Percentiles rank a stretch among this genome's conserved stretches.
Conservation (phyloP, 2,888 invertebrate species). For the Drosophila multiciliata region DNA sequence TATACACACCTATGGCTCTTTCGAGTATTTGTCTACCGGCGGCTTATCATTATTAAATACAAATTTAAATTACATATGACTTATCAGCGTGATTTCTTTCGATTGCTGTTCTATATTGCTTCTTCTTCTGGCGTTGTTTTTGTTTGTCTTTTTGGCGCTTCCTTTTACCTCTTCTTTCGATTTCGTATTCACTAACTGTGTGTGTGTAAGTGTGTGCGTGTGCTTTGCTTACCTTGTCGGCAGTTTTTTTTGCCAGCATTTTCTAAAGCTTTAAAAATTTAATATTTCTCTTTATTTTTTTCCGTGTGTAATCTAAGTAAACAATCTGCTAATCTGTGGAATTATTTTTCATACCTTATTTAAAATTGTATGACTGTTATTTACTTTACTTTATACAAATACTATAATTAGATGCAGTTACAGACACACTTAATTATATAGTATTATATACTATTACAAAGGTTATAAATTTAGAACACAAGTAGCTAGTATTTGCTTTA, state of each 20-base stretch:
- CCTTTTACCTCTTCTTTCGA: conserved; percentile 61
- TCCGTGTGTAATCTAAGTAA: conserved; percentile 21
- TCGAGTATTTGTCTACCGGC: conserved; percentile 51
- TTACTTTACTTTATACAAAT: conserved; percentile 12
- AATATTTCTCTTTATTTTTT: conserved; percentile 14
- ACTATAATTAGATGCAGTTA: conserved; percentile 19
- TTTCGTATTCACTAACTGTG: conserved; percentile 18
- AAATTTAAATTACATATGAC: conserved; percentile 79
- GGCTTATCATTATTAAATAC: conserved; percentile 76
- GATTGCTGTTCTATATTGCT: conserved; percentile 31
- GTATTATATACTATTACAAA: conserved; percentile 14
- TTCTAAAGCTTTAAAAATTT: conserved; percentile 18
- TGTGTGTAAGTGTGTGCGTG: neutral
- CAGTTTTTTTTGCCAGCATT: conserved; percentile 12
- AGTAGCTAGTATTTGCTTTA: neutral
- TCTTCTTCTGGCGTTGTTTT: conserved; percentile 3
- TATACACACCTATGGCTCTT: conserved; percentile 14
- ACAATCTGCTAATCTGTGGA: conserved; percentile 47
- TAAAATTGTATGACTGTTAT: neutral
- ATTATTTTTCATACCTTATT: conserved; percentile 14
- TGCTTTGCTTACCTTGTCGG: conserved; percentile 1
- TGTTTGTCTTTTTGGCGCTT: conserved; percentile 14
- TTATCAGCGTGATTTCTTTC: conserved; percentile 68
- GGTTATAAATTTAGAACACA: neutral
- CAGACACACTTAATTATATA: neutral